Percentiles rank a stretch among this genome's conserved stretches.
Evolutionary conservation across 1,140 invertebrate species (phyloP).

Genomic region (Panagrolaimus sp.): DNA sequence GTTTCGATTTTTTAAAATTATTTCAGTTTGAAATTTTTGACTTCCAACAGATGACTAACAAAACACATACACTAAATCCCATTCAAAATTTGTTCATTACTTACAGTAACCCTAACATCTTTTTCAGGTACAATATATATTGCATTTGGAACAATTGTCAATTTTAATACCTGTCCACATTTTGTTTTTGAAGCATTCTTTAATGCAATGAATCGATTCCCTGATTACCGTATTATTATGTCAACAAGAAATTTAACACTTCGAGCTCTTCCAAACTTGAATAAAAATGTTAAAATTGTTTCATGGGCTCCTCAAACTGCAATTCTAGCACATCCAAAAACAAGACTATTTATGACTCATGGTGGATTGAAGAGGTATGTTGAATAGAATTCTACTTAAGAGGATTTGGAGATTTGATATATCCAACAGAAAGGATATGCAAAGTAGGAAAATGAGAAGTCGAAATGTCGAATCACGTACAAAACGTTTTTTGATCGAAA

Average conservation of each 20-base stretch:
- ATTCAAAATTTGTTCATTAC: too few species aligned
- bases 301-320: constrained; percentile 6
- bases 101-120: too few species aligned
- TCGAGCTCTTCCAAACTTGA: not conserved
- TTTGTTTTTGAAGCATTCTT: constrained; percentile 27
- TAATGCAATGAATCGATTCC: constrained; percentile 26
- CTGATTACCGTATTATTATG: constrained; percentile 28
- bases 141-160: constrained; percentile 33
- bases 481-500: too few species aligned
- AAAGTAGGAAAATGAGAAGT: too few species aligned
- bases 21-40: too few species aligned
- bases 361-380: constrained; percentile 11
- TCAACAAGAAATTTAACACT: not conserved
- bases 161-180: constrained; percentile 29
- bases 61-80: too few species aligned
- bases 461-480: too few species aligned
- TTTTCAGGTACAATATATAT: too few species aligned
- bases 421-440: too few species aligned
- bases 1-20: too few species aligned
- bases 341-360: not conserved
- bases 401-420: too few species aligned
- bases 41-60: too few species aligned
- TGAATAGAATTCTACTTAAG: not conserved
- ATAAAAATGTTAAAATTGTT: not conserved
- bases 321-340: constrained; percentile 1